Evolutionary conservation across 1,140 invertebrate species (phyloP).

Genomic region (Bombus breviceps): DNA sequence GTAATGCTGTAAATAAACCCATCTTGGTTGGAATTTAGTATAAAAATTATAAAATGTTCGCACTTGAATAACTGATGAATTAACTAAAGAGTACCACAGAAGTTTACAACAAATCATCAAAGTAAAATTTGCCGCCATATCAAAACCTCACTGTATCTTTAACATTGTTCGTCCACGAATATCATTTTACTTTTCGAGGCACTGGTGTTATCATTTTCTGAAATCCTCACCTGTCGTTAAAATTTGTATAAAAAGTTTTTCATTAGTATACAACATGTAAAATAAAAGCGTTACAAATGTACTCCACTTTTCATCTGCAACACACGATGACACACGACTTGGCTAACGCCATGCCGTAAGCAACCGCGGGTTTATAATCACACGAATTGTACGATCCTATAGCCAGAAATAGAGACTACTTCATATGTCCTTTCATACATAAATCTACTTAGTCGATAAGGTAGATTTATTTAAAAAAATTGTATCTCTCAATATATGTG

Average conservation of each 20-base stretch:
- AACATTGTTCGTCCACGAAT: constrained; percentile 31
- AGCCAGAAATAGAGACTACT: constrained; percentile 49
- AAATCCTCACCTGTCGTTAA: constrained; percentile 59
- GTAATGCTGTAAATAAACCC: neutral
- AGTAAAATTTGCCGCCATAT: constrained; percentile 77
- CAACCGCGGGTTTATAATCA: constrained; percentile 48
- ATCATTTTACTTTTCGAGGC: neutral
- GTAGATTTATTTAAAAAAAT: neutral
- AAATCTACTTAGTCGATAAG: constrained; percentile 29
- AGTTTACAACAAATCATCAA: constrained; percentile 63
- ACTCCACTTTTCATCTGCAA: constrained; percentile 68
- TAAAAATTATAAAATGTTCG: neutral
- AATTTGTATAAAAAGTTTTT: constrained; percentile 51
- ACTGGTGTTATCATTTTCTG: constrained; percentile 21
- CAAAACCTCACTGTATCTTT: constrained; percentile 59
- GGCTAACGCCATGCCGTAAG: constrained; percentile 76
- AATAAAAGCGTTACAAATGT: constrained; percentile 40
- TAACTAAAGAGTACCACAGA: neutral
- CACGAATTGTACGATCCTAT: constrained; percentile 39
- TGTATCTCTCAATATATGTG: neutral
- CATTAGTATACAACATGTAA: constrained; percentile 61
- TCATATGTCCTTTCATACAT: constrained; percentile 6
- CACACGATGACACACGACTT: constrained; percentile 74
- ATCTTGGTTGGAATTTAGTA: neutral
- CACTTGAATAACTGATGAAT: neutral